phyloP scores from a whole-genome alignment of 2,797 vertebrate species.

The Hippocampus kuda region DNA sequence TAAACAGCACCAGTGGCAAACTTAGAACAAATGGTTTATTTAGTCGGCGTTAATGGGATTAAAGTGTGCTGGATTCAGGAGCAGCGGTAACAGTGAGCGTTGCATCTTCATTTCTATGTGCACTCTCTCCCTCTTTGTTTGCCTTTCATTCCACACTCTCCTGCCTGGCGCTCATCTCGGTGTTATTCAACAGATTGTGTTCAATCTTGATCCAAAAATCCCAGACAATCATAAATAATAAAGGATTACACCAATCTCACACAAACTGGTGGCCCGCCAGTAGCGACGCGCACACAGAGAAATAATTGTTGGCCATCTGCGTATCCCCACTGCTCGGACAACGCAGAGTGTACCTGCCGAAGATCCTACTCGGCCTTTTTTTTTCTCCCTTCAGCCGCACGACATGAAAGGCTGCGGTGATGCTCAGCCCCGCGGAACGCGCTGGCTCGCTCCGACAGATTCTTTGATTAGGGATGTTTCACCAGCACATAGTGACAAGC shows the following conservation, averaged over 20 bases:
- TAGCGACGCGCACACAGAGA: constrained; percentile 62
- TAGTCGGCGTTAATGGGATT: constrained; percentile 73
- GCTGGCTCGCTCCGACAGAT: constrained; percentile 45
- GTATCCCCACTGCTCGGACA: constrained; percentile 68
- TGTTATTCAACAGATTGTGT: constrained; percentile 70
- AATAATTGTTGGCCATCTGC: constrained; percentile 76
- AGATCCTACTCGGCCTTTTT: constrained; percentile 28
- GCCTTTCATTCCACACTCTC: constrained; percentile 60
- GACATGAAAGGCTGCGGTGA: constrained; percentile 61
- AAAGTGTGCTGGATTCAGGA: constrained; percentile 65
- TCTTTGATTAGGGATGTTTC: constrained; percentile 53
- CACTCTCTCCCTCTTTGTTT: constrained; percentile 61
- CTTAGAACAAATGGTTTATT: constrained; percentile 79
- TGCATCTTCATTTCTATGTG: constrained; percentile 68
- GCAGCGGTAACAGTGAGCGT: constrained; percentile 58
- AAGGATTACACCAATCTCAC: constrained; percentile 73
- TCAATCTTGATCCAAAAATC: constrained; percentile 69
- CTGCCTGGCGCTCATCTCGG: constrained; percentile 47
- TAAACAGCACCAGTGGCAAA: constrained; percentile 70
- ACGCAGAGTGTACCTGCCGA: constrained; percentile 67
- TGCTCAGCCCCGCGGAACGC: constrained; percentile 50
- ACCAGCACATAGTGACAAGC: constrained; percentile 52
- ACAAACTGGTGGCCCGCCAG: constrained; percentile 65
- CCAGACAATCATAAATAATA: constrained; percentile 77
- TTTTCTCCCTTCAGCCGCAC: constrained; percentile 36